phyloP scores from a whole-genome alignment of 2,888 invertebrate genomes.

The Protodeltote pygarga region DNA sequence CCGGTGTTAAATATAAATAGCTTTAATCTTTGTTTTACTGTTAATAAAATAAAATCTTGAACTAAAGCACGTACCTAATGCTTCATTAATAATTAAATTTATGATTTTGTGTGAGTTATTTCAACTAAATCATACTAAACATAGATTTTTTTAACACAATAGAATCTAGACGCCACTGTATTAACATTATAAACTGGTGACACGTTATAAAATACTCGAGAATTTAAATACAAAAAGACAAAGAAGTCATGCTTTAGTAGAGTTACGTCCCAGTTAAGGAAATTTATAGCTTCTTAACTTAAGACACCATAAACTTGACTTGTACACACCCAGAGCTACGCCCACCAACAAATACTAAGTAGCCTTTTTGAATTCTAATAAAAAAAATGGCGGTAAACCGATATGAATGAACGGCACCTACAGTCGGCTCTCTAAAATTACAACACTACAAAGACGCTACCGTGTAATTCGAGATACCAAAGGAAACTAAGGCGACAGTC shows the following conservation, averaged over 20 bases:
- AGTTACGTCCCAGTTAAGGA: conserved; percentile 44
- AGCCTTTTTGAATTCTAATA: conserved; percentile 46
- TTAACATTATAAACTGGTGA: too few relatives aligned
- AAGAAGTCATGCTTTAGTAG: conserved; percentile 31
- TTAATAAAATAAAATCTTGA: too few relatives aligned
- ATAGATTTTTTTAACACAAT: too few relatives aligned
- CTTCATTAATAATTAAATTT: too few relatives aligned
- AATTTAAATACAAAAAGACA: conserved; percentile 28
- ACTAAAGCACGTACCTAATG: too few relatives aligned
- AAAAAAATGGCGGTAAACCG: conserved; percentile 68
- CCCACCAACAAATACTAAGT: conserved; percentile 70
- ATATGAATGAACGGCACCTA: conserved; percentile 71
- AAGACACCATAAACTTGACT: conserved; percentile 65
- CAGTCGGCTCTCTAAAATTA: conserved; percentile 67
- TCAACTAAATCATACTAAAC: too few relatives aligned
- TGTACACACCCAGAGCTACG: conserved; percentile 70
- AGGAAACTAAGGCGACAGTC: conserved; percentile 83
- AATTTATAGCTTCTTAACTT: conserved; percentile 54
- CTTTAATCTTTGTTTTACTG: too few relatives aligned
- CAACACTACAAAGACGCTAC: conserved; percentile 79
- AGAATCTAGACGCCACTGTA: too few relatives aligned
- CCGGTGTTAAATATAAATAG: too few relatives aligned
- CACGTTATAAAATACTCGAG: background rate
- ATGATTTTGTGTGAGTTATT: too few relatives aligned
- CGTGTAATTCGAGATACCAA: conserved; percentile 79